Evolutionary conservation across 2,113 vertebrate species (phyloP), one percentile per base, ranked within the genome.

Genomic region (Odontophorus gujanensis): DNA sequence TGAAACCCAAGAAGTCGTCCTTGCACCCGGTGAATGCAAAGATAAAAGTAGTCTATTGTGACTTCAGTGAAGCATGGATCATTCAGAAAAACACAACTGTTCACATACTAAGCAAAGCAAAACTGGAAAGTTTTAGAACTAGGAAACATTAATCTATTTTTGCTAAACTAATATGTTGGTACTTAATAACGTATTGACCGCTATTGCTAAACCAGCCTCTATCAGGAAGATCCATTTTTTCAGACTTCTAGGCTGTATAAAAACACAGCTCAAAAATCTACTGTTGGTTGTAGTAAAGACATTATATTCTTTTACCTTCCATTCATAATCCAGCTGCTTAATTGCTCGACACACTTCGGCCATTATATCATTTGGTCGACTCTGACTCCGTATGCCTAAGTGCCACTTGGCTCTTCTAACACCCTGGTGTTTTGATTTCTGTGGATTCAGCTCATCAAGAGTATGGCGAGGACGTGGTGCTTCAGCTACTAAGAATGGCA

Each of bases 351-450:
- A 99, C 63, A 99, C 99, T 97, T 99, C 99, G 8, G 98, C 98
- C 99, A 99, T 99, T 87, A 99, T 99, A 88, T 99, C 99, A 87
- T 98, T 99, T 59, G 99, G 99, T 79, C 99, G 96, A 95, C 99
- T 99, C 95, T 99, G 99, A 97, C 99, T 99, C 65, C 99, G 97
- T 92, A 99, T 99, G 30, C 99, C 99, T 91, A 99, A 97, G 92
- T 99, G 99, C 99, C 99, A 99, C 86, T 99, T 99, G 17, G 99
- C 99, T 86, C 99, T 97, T 65, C 99, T 98, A 3, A 99, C 99
- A 14, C 99, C 99, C 87, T 99, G 99, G 94, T 99, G 99, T 94
- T 99, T 99, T 32, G 99, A 99, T 96, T 99, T 99, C 95, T 99
- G 99, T 30, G 99, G 99, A 95, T 99, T 99, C 89, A 99, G 96